Evolutionary conservation across 92 coral and sea anemone genomes (phyloP), one percentile per base, ranked within the genome.

Genomic region (Plumapathes pennacea): DNA sequence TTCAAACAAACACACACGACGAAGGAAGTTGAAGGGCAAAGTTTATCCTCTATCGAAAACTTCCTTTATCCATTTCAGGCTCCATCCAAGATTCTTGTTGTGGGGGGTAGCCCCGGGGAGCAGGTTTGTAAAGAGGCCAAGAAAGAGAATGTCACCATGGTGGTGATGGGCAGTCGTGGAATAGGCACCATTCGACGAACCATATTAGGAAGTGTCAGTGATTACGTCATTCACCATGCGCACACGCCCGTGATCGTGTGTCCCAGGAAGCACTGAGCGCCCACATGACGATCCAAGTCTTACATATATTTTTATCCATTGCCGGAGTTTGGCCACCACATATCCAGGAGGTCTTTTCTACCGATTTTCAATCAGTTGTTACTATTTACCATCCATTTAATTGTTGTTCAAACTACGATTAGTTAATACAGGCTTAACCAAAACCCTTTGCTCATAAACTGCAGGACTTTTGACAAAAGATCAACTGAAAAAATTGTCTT

Each of bases 201-300:
- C 62, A 40, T 78, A 54, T 62, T 78, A 69, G 85, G 85, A 19
- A 78, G 85, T 57, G 62, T 59, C 52, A 78, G 85, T 70, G 85
- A 78, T 71, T 78, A 78, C 45, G 51, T 78, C 72, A 71, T 78
- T 15, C 85, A 78, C 56, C 85, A 78, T 46, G 78, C 85, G 4
- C 85, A 78, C 57, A 21, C 48, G 11, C 85, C 85, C 8, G 78
- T 70, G 38, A 61, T 78, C 4, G 56, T 69, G 37, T 63, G 69
- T 3, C 85, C 85, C 0, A 78, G 62, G 48, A n/a, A n/a, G n/a
- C n/a, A n/a, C n/a, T n/a, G n/a, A n/a, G n/a, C n/a, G n/a, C n/a
- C n/a, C n/a, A n/a, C n/a, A n/a, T n/a, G n/a, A n/a, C n/a, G n/a
- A n/a, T n/a, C n/a, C n/a, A n/a, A n/a, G n/a, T n/a, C n/a, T n/a